These are phyloP conservation scores for Bolinopsis microptera DNA, from an alignment of 37 sponge, comb jelly and placozoan species.

Conservation along the genomic window DNA sequence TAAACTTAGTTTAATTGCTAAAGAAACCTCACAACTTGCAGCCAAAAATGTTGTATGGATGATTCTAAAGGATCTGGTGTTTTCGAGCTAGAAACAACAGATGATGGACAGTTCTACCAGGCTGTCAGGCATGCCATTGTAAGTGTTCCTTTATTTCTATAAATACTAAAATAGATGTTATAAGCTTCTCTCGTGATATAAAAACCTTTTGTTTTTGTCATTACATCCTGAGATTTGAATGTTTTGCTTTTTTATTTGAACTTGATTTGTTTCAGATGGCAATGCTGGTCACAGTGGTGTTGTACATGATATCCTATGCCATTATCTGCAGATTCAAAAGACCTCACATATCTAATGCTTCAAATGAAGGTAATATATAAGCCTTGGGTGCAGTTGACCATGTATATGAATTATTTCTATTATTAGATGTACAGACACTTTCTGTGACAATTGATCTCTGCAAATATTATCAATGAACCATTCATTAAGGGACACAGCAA, in stretches of 20 bases:
- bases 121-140: constrained; percentile 57
- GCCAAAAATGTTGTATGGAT: constrained; percentile 54
- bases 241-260: too few relatives aligned
- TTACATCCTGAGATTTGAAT: too few relatives aligned
- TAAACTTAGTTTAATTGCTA: too few relatives aligned
- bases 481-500: too few relatives aligned
- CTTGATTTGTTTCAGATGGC: constrained; percentile 63
- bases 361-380: constrained; percentile 31
- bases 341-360: constrained; percentile 36
- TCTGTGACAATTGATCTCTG: background rate
- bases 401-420: background rate
- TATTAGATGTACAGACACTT: background rate
- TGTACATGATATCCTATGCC: constrained; percentile 53
- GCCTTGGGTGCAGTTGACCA: background rate
- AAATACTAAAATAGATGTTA: too few relatives aligned
- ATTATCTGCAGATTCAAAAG: constrained; percentile 13
- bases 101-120: constrained; percentile 63
- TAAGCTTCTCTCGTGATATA: too few relatives aligned
- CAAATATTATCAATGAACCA: too few relatives aligned
- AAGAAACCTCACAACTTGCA: too few relatives aligned
- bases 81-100: constrained; percentile 50
- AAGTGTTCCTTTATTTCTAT: background rate
- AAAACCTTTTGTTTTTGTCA: too few relatives aligned
- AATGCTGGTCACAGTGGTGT: constrained; percentile 51
- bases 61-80: constrained; percentile 11